phyloP scores from a whole-genome alignment of 2,888 invertebrate species.

The Drosophila longiperda region DNA sequence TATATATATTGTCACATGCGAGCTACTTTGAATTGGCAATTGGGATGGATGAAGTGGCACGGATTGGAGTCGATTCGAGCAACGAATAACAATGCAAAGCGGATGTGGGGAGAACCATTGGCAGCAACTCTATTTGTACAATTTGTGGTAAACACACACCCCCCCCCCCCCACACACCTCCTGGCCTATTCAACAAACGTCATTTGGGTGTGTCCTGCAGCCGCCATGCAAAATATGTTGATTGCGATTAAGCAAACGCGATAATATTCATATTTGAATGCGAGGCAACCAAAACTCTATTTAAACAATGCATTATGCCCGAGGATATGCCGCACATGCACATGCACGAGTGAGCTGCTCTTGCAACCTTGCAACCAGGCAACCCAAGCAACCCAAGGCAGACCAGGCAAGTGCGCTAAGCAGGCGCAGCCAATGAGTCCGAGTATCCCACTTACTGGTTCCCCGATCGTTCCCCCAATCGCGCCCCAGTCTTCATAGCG shows the following conservation, averaged over 20 bases:
- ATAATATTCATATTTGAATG: conserved; percentile 81
- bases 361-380: conserved; percentile 14
- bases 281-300: conserved; percentile 65
- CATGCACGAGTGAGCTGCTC: conserved; percentile 28
- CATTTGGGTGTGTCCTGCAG: conserved; percentile 58
- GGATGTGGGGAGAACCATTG: conserved; percentile 40
- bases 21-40: conserved; percentile 31
- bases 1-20: conserved; percentile 49
- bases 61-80: conserved; percentile 3
- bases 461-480: neutral
- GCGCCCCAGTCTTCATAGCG: conserved; percentile 8
- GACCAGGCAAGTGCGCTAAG: conserved; percentile 41
- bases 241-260: conserved; percentile 77
- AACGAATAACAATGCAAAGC: conserved; percentile 47
- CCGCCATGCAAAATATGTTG: conserved; percentile 55
- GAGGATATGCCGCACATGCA: conserved; percentile 54
- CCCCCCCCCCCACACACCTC: neutral
- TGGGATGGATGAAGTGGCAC: conserved; percentile 35
- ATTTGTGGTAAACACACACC: neutral
- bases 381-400: neutral
- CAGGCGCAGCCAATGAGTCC: conserved; percentile 61
- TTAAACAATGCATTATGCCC: conserved; percentile 78
- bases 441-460: conserved; percentile 33
- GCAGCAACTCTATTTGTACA: conserved; percentile 12
- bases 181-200: conserved; percentile 17